Evolutionary conservation across 2,797 vertebrate species (phyloP).

Genomic region (Argyrosomus regius): DNA sequence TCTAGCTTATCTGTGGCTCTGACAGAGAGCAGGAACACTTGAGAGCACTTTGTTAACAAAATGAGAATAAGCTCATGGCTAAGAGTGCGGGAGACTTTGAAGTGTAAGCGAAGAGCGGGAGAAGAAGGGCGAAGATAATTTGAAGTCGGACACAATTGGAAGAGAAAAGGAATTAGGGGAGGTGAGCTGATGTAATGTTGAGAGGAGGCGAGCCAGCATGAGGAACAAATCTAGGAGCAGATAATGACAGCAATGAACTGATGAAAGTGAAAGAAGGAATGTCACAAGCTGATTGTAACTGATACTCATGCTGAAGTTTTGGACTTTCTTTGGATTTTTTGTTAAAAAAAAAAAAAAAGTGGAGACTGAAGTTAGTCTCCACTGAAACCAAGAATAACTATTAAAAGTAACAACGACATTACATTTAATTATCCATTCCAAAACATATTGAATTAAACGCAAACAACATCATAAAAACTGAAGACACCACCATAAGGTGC

Average conservation of each 20-base stretch:
- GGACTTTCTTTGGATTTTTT: background rate
- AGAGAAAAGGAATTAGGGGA: constrained; percentile 8
- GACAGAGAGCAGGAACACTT: constrained; percentile 22
- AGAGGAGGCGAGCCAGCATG: constrained; percentile 16
- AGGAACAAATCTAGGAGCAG: constrained; percentile 1
- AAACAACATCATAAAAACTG: background rate
- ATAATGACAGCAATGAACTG: constrained; percentile 46
- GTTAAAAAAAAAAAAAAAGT: no score
- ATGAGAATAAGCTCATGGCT: constrained; percentile 47
- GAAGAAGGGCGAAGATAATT: constrained; percentile 29
- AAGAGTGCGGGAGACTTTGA: constrained; percentile 55
- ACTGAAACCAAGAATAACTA: background rate
- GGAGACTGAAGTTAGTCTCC: no score
- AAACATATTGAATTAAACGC: background rate
- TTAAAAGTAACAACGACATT: background rate
- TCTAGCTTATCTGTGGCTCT: constrained; percentile 29
- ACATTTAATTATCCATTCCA: background rate
- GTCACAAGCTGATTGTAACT: constrained; percentile 17
- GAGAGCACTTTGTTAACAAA: constrained; percentile 59
- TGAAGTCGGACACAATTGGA: constrained; percentile 36
- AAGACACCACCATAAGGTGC: background rate
- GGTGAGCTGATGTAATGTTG: constrained; percentile 46
- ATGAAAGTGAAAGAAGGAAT: constrained; percentile 47
- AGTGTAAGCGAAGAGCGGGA: constrained; percentile 47
- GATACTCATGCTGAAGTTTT: background rate